Base-by-base conservation (phyloP, 2,888 invertebrate genomes). In the Sinotaia quadrata region DNA sequence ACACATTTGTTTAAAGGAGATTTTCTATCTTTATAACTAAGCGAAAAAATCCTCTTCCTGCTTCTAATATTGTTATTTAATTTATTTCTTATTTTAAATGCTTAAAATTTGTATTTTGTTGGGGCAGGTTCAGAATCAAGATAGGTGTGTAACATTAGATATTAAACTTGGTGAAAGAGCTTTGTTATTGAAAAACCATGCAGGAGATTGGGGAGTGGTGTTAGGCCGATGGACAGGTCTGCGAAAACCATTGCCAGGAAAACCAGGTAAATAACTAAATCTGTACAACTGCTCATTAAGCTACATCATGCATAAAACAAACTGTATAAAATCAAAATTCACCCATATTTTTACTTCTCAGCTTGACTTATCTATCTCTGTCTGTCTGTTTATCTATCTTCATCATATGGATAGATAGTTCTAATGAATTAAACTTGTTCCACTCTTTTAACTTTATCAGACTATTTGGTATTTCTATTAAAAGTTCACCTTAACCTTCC, bases 121-220 rank as follows among this genome's bases (percentile, higher is more conserved):
- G 59, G 71, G 5, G 18, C 63, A 84, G 84, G 77, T 84, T 34
- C 74, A 75, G 18, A 78, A 81, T 52, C 67, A 73, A 33, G 74
- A 78, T 65, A 69, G 69, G 36, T 85, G 85, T 75, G 81, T 88
- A 27, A 88, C 88, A 0, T 83, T 89, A 66, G 81, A 88, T 36
- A 86, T 87, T 5, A 77, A 79, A 31, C 79, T 84, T 21, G 89
- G 89, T 41, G 89, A 90, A 72, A 74, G 90, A 59, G 89, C 89
- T 4, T 82, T 90, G 78, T 80, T 90, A 21, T 86, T 90, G 24
- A 85, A 89, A 73, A 89, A 90, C 71, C 81, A 84, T 69, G 79
- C 83, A n/a, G 89, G 90, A 33, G 90, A 90, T 76, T 90, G 87
- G 86, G 89, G 87, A 4, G 84, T 90, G 56, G 78, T 89, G 34